Evolutionary conservation across 2,797 vertebrate genomes (phyloP).

Genomic region (Epinephelus malabaricus): DNA sequence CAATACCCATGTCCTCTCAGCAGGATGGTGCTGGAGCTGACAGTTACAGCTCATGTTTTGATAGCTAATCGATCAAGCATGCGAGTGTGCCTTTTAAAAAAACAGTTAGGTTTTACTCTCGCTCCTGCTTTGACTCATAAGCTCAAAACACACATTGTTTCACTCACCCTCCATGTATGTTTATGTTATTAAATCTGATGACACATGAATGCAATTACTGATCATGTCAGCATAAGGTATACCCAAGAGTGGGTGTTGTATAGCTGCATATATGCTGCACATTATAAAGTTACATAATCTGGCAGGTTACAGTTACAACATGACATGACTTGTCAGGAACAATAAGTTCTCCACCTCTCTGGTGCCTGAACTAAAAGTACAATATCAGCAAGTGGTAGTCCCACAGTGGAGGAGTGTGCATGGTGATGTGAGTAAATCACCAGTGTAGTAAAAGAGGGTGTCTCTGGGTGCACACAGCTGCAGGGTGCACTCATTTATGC

Average conservation of each 20-base stretch:
- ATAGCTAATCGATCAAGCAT: conserved; percentile 38
- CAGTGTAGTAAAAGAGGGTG: background rate
- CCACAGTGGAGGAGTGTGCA: background rate
- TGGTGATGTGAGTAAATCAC: no score
- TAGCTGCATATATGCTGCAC: background rate
- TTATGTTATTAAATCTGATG: background rate
- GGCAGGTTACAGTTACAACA: conserved; percentile 2
- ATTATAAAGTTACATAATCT: conserved; percentile 11
- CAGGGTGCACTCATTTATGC: background rate
- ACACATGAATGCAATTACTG: background rate
- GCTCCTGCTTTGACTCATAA: background rate
- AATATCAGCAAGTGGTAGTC: background rate
- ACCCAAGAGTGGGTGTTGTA: background rate
- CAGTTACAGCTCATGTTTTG: conserved; percentile 13
- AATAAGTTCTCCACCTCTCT: conserved; percentile 24
- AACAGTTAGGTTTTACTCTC: background rate
- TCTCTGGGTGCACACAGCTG: background rate
- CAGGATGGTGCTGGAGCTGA: background rate
- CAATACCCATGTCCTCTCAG: background rate
- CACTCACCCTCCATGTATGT: background rate
- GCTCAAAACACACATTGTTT: background rate
- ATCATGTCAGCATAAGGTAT: background rate
- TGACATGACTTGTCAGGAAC: conserved; percentile 24
- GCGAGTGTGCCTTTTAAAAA: background rate
- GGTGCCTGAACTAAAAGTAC: background rate